Base-by-base conservation (phyloP, 2,888 invertebrate genomes). In the Campoplex nolae region DNA sequence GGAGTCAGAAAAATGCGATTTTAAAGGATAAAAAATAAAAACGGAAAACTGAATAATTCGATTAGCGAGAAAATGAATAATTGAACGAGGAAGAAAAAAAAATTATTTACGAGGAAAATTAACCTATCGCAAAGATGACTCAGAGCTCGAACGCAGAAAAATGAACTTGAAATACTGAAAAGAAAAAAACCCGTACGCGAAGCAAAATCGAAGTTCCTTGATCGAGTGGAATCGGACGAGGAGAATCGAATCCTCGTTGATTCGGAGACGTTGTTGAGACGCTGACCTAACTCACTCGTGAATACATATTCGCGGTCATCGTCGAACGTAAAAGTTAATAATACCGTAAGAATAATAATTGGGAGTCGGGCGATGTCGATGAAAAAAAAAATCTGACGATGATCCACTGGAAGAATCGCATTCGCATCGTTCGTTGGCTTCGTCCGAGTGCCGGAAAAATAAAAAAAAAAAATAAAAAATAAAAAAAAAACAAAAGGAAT, bases 341-440 rank as follows among this genome's bases (percentile, higher is more conserved):
- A 32, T 32, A 62, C 32, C 62, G 62, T 62, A 16, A 62, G 16
- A 62, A 62, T 62, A 32, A 62, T 62, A 32, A 32, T 0, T 16
- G 16, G 32, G 6, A 7, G 32, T 32, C 2, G 32, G 32, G 45
- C n/a, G 13, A 58, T 18, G 42, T 9, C 13, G 75, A 16, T 65
- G 45, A 11, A 28, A 23, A 51, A 23, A 23, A 23, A 23, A 84
- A 28, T 48, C 28, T 70, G 58, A 38, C 32, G 58, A 32, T 18
- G 81, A 83, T 67, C 67, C 35, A 58, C 74, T 79, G 67, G 78
- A 62, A 56, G 74, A 74, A 78, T 62, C n/a, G 77, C 23, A 48
- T 75, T 70, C 1, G 70, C 48, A 45, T 45, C 78, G 80, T 85
- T 82, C 85, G 62, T 82, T 78, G 78, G 62, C 78, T 82, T 68